Evolutionary conservation across 2,888 invertebrate genomes (phyloP), one percentile per base, ranked within the genome.

Genomic region (Sinotaia quadrata): DNA sequence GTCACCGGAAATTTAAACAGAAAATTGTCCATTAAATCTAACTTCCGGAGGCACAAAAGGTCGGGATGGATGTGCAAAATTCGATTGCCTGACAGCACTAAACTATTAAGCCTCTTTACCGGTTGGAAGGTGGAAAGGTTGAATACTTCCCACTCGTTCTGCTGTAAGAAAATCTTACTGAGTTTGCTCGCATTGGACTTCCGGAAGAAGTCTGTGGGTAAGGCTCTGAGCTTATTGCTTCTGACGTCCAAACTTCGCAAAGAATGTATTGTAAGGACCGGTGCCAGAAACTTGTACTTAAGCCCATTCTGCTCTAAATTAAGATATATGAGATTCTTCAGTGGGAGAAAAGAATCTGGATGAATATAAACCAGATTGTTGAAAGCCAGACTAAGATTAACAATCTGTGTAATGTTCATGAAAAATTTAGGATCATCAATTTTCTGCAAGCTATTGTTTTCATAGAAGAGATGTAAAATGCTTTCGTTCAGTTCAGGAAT

Each of bases 1-100:
- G 69, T 69, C 7, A 15, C 51, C 4, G 63, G 69, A 27, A 72
- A 72, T 2, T 3, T 31, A 0, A 36, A 18, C 4, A 72, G 57
- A 8, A 27, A n/a, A 34, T 72, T 72, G 41, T 62, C 41, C 5
- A 24, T 15, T 10, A 69, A 44, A 29, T 69, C 36, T 18, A 69
- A 37, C 8, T 33, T 34, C 34, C 21, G 36, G 18, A 72, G 33
- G 1, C 21, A 18, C 54, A 66, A 29, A 18, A 18, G 27, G 12
- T 27, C 60, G 3, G 66, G 37, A 2, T n/a, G 24, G 2, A 67
- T 29, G 0, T 7, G 8, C 0, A 37, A 5, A 18, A 69, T 59
- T 51, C 49, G 58, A n/a, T 34, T 52, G 21, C 31, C 44, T 0
- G 29, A 36, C 5, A 69, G 12, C n/a, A 58, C 47, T 2, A 72